Evolutionary conservation across 2,888 invertebrate species (phyloP).

Genomic region (Dromius quadrimaculatus): DNA sequence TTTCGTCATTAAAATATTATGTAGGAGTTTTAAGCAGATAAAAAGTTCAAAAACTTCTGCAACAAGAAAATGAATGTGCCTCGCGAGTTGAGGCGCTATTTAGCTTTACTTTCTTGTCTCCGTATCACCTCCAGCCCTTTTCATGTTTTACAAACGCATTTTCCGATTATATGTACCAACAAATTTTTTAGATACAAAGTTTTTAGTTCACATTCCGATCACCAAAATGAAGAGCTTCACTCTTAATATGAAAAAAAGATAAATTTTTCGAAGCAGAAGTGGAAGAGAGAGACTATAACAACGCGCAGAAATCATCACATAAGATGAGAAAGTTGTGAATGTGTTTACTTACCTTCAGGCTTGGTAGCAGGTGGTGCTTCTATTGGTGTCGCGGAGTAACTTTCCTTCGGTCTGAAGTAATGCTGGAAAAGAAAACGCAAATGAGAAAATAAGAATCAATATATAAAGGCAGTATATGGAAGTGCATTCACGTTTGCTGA

Average conservation of each 20-base stretch:
- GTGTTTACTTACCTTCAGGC: slow-evolving; percentile 61
- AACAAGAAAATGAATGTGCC: slow-evolving; percentile 53
- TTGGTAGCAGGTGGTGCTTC: slow-evolving; percentile 61
- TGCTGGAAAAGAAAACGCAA: slow-evolving; percentile 58
- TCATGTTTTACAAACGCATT: slow-evolving; percentile 57
- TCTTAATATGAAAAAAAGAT: too few species aligned
- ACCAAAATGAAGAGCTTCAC: too few species aligned
- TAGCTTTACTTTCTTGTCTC: slow-evolving; percentile 46
- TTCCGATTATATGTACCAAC: slow-evolving; percentile 49
- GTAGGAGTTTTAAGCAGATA: slow-evolving; percentile 55
- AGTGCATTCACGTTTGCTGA: slow-evolving; percentile 8
- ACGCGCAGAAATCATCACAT: too few species aligned
- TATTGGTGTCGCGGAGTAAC: slow-evolving; percentile 58
- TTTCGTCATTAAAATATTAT: slow-evolving; percentile 62
- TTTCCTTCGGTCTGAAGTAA: slow-evolving; percentile 59
- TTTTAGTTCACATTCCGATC: too few species aligned
- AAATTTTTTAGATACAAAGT: slow-evolving; percentile 43
- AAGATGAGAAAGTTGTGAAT: slow-evolving; percentile 44
- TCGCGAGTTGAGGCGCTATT: slow-evolving; percentile 51
- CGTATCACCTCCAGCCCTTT: slow-evolving; percentile 54
- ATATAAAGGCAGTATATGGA: neutral
- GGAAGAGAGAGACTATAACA: too few species aligned
- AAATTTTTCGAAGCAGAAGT: too few species aligned
- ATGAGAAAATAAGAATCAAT: slow-evolving; percentile 43
- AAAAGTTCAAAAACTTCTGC: slow-evolving; percentile 54